These are phyloP conservation scores for Drosophila kohkoa DNA, from an alignment of 1,140 invertebrate genomes.

Conservation along the genomic window DNA sequence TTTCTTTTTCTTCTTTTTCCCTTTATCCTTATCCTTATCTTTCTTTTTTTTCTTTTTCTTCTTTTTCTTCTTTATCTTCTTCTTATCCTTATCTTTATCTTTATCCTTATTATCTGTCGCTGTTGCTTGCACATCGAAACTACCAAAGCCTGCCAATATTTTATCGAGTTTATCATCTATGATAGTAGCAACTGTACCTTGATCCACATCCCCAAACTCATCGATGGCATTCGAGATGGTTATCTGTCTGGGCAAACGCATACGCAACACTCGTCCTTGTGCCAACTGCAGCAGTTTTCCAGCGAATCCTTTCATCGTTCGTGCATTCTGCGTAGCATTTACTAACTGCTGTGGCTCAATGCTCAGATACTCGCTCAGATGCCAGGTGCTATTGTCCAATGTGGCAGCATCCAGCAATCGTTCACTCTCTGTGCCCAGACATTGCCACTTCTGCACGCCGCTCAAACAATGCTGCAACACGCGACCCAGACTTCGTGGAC, in stretches of 20 bases:
- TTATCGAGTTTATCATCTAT: slow-evolving; percentile 83
- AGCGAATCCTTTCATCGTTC: slow-evolving; percentile 25
- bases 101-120: slow-evolving; percentile 41
- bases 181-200: slow-evolving; percentile 75
- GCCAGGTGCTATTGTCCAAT: slow-evolving; percentile 86
- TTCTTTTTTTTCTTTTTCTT: slow-evolving; percentile 43
- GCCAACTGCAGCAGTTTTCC: slow-evolving; percentile 63
- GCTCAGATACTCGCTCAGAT: slow-evolving; percentile 86
- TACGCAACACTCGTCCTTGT: slow-evolving; percentile 60
- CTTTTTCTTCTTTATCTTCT: slow-evolving; percentile 40
- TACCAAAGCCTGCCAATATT: slow-evolving; percentile 63
- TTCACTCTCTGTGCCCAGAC: slow-evolving; percentile 86
- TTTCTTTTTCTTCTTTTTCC: slow-evolving; percentile 52
- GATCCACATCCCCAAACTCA: slow-evolving; percentile 67
- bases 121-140: slow-evolving; percentile 56
- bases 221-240: slow-evolving; percentile 75
- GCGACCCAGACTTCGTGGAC: slow-evolving; percentile 49
- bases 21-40: slow-evolving; percentile 47
- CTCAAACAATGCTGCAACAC: slow-evolving; percentile 83
- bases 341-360: slow-evolving; percentile 84
- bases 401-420: slow-evolving; percentile 86
- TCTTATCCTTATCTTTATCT: slow-evolving; percentile 53
- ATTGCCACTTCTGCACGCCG: slow-evolving; percentile 84
- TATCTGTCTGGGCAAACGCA: slow-evolving; percentile 59
- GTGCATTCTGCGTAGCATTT: neutral